A percentile compares a stretch with the other conserved stretches of the same genome.
These are phyloP conservation scores for Caretta caretta DNA, from an alignment of 2,113 vertebrate species.

Conservation along the genomic window DNA sequence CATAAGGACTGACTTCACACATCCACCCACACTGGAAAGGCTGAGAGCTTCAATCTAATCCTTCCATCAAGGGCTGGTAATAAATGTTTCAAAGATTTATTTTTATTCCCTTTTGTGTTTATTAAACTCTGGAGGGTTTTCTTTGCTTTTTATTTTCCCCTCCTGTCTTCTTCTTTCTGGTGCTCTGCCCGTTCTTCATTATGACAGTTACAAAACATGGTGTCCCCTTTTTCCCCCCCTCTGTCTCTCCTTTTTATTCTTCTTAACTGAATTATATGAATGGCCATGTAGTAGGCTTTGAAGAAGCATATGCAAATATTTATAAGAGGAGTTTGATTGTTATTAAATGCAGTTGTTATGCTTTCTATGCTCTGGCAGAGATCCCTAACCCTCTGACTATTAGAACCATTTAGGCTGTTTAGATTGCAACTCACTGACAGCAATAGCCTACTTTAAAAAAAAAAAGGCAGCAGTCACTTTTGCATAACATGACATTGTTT, in stretches of 20 bases:
- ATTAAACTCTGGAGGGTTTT: conserved; percentile 78
- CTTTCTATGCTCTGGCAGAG: conserved; percentile 52
- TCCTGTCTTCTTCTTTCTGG: conserved; percentile 56
- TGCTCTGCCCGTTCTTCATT: conserved; percentile 76
- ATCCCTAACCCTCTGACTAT: conserved; percentile 58
- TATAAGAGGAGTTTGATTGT: conserved; percentile 73
- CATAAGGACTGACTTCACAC: conserved; percentile 26
- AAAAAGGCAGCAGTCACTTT: conserved; percentile 22
- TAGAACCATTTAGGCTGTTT: conserved; percentile 57
- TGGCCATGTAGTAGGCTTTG: conserved; percentile 69
- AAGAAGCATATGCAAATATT: conserved; percentile 82
- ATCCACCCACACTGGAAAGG: conserved; percentile 64
- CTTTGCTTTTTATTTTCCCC: conserved; percentile 51
- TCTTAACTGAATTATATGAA: conserved; percentile 75
- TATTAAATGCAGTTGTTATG: conserved; percentile 75
- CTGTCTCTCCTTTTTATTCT: conserved; percentile 28
- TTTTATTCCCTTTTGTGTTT: conserved; percentile 85
- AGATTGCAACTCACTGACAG: conserved; percentile 62
- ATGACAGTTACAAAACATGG: conserved; percentile 58
- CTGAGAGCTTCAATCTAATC: conserved; percentile 65
- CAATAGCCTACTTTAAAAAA: neutral
- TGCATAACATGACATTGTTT: neutral
- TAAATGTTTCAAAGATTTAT: conserved; percentile 83
- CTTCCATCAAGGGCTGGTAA: conserved; percentile 75
- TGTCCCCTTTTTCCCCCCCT: conserved; percentile 63